Evolutionary conservation across 2,113 vertebrate genomes (phyloP), one percentile per base, ranked within the genome.

Genomic region (Melanocharis versteri): DNA sequence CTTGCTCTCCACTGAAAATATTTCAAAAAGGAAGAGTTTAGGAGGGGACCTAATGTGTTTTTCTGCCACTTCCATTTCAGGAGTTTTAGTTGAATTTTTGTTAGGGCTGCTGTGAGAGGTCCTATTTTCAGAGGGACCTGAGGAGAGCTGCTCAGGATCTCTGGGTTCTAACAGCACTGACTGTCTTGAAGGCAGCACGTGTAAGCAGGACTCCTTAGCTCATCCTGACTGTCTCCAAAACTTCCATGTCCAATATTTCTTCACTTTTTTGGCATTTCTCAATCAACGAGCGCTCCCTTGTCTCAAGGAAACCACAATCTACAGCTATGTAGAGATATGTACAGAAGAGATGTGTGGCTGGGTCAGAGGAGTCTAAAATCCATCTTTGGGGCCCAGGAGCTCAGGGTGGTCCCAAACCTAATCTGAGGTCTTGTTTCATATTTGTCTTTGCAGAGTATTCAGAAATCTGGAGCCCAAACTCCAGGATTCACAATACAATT

Each of bases 301-400:
- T 48, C 62, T 72, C 58, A 66, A 80, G 64, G 37, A 88, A 80
- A 77, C 24, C 68, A 70, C 56, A 75, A 18, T 30, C 66, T 61
- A 22, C 37, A 62, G 31, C n/a, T 60, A 1, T 8, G 2, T 10
- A 57, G 68, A 73, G 39, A 16, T 20, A 27, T 0, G 2, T 47
- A 26, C 44, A 77, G 79, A 76, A 40, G 61, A 80, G 47, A 51
- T 26, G 16, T 44, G 22, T 42, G 42, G 27, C 39, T 87, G 37
- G 39, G 18, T 58, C 51, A 79, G 19, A 64, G 57, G 17, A 58
- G 26, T 68, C 42, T 68, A 45, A 51, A 83, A 21, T 19, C 28
- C 1, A 0, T 39, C 48, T 79, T 54, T 5, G 6, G 24, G 42
- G 31, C 13, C 47, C 68, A 54, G 39, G 66, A 71, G 35, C 33